Conservation (phyloP, 2,113 vertebrate species). For the Myrmophylax atrothorax region DNA sequence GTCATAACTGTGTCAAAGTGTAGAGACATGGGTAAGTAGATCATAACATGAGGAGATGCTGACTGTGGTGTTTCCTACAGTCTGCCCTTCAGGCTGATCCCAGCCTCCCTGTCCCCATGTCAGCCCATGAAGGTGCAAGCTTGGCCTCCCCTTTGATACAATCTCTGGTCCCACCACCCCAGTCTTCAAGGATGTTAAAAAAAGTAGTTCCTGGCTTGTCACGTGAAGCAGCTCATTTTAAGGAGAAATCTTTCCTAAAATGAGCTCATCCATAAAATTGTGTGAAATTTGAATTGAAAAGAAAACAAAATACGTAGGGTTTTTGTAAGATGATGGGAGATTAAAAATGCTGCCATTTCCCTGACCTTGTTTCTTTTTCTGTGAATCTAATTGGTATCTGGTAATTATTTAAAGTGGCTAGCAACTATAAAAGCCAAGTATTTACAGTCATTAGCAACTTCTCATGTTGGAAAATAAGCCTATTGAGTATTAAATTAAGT, state of each 20-base stretch:
- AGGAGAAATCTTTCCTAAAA: neutral
- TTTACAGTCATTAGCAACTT: conserved; percentile 50
- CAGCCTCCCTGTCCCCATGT: neutral
- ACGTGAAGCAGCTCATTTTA: neutral
- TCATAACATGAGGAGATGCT: neutral
- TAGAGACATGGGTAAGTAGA: rapidly evolving
- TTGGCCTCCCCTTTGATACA: neutral
- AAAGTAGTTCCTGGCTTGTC: neutral
- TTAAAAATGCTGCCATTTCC: neutral
- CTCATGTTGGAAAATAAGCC: conserved; percentile 35
- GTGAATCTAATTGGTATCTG: conserved; percentile 8
- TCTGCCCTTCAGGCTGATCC: neutral
- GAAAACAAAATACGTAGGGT: neutral
- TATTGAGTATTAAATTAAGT: conserved; percentile 48
- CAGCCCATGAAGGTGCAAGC: rapidly evolving
- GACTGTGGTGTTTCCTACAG: neutral
- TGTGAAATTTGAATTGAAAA: neutral
- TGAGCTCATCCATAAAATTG: neutral
- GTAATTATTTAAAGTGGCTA: conserved; percentile 42
- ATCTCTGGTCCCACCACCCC: neutral
- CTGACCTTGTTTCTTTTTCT: neutral
- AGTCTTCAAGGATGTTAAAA: neutral
- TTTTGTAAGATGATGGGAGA: neutral
- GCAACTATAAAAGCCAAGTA: neutral
- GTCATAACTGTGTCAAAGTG: neutral